A percentile compares a stretch with the other conserved stretches of the same genome.
phyloP scores from a whole-genome alignment of 2,113 vertebrate genomes.

The Microcebus tavaratra region DNA sequence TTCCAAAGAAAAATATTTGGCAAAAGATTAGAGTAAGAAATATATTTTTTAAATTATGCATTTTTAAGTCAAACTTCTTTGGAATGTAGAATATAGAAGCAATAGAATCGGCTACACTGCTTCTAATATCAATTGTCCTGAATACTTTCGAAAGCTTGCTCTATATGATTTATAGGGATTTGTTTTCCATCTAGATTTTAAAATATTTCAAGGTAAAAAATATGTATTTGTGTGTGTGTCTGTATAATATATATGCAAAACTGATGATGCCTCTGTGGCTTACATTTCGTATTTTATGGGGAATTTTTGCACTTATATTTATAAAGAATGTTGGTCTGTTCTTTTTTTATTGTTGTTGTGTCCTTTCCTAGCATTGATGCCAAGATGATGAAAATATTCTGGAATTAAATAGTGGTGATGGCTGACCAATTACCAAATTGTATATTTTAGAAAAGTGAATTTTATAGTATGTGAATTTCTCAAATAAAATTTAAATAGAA shows the following conservation, averaged over 20 bases:
- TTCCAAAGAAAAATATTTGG: background rate
- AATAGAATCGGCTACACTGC: background rate
- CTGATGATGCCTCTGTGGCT: background rate
- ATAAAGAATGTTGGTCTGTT: too few relatives aligned
- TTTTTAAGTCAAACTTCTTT: background rate
- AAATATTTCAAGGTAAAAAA: background rate
- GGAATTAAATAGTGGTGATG: background rate
- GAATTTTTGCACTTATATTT: too few relatives aligned
- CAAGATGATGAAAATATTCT: background rate
- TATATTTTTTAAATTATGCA: background rate
- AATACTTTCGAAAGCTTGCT: background rate
- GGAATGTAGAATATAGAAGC: background rate
- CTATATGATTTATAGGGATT: background rate
- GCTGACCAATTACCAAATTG: background rate
- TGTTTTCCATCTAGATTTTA: background rate
- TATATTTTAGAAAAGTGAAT: background rate
- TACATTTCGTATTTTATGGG: too few relatives aligned
- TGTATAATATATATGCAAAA: background rate
- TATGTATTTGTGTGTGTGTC: background rate
- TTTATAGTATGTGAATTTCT: background rate
- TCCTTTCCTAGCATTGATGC: too few relatives aligned
- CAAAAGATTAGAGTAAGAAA: background rate
- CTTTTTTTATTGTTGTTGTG: too few relatives aligned
- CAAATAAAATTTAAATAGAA: background rate
- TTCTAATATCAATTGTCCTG: background rate